These are phyloP conservation scores for Steinernema feltiae DNA, from an alignment of 1,140 invertebrate genomes.

Conservation along the genomic window DNA sequence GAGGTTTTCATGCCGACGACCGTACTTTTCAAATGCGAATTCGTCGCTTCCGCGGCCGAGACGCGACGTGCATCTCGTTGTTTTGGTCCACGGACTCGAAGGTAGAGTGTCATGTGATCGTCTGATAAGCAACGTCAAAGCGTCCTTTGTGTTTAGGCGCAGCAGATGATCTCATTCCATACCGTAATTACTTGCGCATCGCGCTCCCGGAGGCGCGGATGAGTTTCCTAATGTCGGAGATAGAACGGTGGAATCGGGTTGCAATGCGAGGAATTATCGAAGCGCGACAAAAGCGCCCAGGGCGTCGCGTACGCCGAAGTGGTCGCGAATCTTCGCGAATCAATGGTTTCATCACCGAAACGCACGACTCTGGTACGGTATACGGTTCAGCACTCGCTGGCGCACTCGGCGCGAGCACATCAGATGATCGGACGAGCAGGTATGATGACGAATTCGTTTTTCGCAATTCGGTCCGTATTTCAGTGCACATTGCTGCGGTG, in stretches of 20 bases:
- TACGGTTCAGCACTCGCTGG: constrained; percentile 31
- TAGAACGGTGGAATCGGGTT: constrained; percentile 37
- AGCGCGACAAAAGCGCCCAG: constrained; percentile 22
- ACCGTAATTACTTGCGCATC: not conserved
- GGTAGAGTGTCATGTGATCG: not conserved
- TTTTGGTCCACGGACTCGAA: not conserved
- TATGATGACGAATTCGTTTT: constrained; percentile 11
- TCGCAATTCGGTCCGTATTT: constrained; percentile 24
- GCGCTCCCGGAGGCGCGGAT: not conserved
- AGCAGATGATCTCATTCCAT: not conserved
- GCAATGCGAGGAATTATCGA: constrained; percentile 39
- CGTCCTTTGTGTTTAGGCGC: not conserved
- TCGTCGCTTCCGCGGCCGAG: not conserved
- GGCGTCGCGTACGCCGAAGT: constrained; percentile 31
- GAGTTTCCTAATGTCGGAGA: constrained; percentile 3
- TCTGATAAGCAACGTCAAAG: not conserved
- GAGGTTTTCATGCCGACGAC: not conserved
- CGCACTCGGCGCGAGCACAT: constrained; percentile 33
- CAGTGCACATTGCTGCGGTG: constrained; percentile 41
- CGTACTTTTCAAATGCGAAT: not conserved
- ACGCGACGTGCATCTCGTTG: not conserved
- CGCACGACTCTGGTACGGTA: constrained; percentile 43
- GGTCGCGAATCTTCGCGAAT: constrained; percentile 36
- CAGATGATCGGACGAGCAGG: constrained; percentile 39
- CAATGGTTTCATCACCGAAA: constrained; percentile 27